Evolutionary conservation across 2,113 vertebrate genomes (phyloP).

Genomic region (Ceratotherium simum): DNA sequence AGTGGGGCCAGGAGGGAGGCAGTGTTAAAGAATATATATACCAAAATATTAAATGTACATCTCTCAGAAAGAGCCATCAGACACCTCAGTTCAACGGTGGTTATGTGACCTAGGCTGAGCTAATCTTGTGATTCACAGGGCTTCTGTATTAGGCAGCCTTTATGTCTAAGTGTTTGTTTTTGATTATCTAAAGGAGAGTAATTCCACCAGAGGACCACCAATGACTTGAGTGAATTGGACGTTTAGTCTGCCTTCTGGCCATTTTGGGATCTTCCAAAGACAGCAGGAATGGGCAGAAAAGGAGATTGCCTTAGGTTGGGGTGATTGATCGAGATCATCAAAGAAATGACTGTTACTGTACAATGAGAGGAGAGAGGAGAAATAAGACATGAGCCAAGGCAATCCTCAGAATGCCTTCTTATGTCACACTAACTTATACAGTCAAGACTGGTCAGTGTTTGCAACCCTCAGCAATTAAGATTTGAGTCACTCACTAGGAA

Average conservation of each 20-base stretch:
- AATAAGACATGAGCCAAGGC: no score
- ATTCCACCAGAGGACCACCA: background rate
- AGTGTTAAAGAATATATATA: background rate
- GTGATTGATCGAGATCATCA: background rate
- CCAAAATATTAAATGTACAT: background rate
- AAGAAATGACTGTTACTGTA: background rate
- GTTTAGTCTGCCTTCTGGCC: background rate
- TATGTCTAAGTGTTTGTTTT: background rate
- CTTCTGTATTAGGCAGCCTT: background rate
- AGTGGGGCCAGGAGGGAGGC: accelerated
- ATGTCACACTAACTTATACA: background rate
- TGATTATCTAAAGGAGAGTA: background rate
- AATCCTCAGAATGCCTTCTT: background rate
- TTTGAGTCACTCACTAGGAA: background rate
- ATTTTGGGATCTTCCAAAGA: background rate
- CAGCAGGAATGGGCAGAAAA: background rate
- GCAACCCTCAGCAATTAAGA: background rate
- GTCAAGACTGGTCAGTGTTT: background rate
- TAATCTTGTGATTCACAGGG: background rate
- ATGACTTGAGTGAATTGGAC: background rate
- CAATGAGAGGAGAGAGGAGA: background rate
- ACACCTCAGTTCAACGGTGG: background rate
- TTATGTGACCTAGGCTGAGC: background rate
- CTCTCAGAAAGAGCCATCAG: background rate
- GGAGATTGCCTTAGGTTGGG: background rate